Percentiles rank a stretch among this genome's conserved stretches.
Conservation (phyloP, 1,140 invertebrate genomes). For the Spodoptera frugiperda region DNA sequence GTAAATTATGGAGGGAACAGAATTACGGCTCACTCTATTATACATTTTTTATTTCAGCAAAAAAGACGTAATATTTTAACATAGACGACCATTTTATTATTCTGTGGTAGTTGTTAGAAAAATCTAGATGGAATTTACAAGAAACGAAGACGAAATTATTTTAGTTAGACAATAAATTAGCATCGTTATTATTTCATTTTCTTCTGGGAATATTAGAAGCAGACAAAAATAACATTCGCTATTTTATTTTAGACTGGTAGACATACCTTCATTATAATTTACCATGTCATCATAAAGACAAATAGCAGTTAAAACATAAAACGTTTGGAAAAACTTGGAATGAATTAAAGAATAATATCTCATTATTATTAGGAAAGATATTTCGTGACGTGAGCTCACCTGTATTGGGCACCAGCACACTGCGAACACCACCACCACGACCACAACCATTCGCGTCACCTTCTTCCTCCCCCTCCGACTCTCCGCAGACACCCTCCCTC, state of each 20-base stretch:
- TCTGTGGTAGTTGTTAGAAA: neutral
- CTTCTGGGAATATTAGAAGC: too few species aligned
- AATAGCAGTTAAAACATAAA: too few species aligned
- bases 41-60: slow-evolving; percentile 1
- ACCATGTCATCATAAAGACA: too few species aligned
- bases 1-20: slow-evolving; percentile 3
- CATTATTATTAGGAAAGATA: neutral
- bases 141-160: too few species aligned
- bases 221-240: too few species aligned
- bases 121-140: neutral
- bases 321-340: too few species aligned
- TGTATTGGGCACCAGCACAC: slow-evolving; percentile 98
- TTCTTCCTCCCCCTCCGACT: slow-evolving; percentile 94
- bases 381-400: slow-evolving; percentile 84
- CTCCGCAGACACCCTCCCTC: slow-evolving; percentile 89
- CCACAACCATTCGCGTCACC: slow-evolving; percentile 97
- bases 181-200: too few species aligned
- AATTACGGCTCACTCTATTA: neutral
- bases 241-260: too few species aligned
- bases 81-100: neutral
- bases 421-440: slow-evolving; percentile 97
- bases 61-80: neutral
- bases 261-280: too few species aligned
- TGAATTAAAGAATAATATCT: too few species aligned
- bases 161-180: too few species aligned